Evolutionary conservation across 2,797 vertebrate genomes (phyloP), one percentile per base, ranked within the genome.

Genomic region (Neosilurus mollespiculum): DNA sequence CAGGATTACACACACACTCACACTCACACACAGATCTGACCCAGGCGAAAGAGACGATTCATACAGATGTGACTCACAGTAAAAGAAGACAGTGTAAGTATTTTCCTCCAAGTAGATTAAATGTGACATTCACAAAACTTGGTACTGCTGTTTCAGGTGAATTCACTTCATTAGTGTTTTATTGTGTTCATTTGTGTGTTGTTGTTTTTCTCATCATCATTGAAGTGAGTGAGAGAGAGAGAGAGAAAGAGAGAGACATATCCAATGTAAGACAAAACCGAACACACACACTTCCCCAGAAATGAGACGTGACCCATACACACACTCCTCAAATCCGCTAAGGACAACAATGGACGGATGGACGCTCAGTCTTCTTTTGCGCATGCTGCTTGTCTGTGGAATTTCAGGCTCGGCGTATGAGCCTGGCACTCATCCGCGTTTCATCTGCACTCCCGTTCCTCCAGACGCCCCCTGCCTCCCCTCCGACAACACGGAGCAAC

Each of bases 361-460:
- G 90, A 89, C 84, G 43, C 51, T 66, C n/a, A 62, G 1, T 64
- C 73, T 62, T 61, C 86, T 67, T 56, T 72, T 82, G 80, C 82
- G 4, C n/a, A 34, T 51, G n/a, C 82, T 89, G 54, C 82, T 89
- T 72, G 53, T 89, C 67, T 78, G 22, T 62, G 75, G 34, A 61
- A 20, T 61, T 18, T 86, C 90, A 2, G 92, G 91, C 54, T 80
- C 89, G 2, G 90, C 92, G 80, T 88, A 91, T 62, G 90, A 90
- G 73, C 89, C 86, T 0, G 85, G 87, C 34, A 64, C 90, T 10
- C 92, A 94, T 62, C 94, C 94, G 1, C 95, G 95, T 64, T 96
- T 96, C 67, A 85, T 96, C 37, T 96, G 96, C 86, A 94, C 93
- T 59, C 96, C 95, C 0, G 85, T 96, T 80, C 95, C 96, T 0